A percentile compares a stretch with the other conserved stretches of the same genome.
phyloP scores from a whole-genome alignment of 2,888 invertebrate genomes.

The Parapristionchus giblindavisi region DNA sequence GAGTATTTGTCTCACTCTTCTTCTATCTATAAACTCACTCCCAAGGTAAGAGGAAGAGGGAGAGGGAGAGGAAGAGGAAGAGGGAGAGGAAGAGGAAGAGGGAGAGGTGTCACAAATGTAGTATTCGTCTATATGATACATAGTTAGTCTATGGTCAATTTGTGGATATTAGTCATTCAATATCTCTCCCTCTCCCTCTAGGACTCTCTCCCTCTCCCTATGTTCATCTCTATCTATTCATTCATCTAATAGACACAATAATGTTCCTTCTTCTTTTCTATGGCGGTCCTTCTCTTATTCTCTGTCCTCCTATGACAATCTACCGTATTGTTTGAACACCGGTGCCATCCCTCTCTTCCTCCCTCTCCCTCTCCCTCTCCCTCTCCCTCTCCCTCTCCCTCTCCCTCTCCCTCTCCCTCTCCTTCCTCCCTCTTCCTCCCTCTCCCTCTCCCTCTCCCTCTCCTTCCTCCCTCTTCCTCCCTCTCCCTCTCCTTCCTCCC shows the following conservation, averaged over 20 bases:
- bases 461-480: background rate
- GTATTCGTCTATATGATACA: background rate
- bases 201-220: slow-evolving; percentile 1
- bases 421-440: background rate
- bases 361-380: background rate
- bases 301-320: slow-evolving; percentile 10
- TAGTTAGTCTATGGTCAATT: background rate
- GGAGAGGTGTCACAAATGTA: too few species aligned
- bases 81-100: background rate
- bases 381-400: background rate
- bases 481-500: background rate
- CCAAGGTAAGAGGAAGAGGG: background rate
- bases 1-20: slow-evolving; percentile 16
- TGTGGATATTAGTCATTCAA: too few species aligned
- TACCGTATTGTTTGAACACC: slow-evolving; percentile 34
- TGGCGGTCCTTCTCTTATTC: background rate
- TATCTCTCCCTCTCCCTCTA: background rate
- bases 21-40: slow-evolving; percentile 14
- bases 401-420: slow-evolving; percentile 3
- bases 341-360: slow-evolving; percentile 9
- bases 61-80: background rate
- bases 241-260: background rate
- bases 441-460: background rate
- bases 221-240: background rate
- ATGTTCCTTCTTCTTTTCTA: background rate